A percentile compares a stretch with the other conserved stretches of the same genome.
Evolutionary conservation across 2,797 vertebrate genomes (phyloP).

Genomic region (Ctenopoma kingsleyae): DNA sequence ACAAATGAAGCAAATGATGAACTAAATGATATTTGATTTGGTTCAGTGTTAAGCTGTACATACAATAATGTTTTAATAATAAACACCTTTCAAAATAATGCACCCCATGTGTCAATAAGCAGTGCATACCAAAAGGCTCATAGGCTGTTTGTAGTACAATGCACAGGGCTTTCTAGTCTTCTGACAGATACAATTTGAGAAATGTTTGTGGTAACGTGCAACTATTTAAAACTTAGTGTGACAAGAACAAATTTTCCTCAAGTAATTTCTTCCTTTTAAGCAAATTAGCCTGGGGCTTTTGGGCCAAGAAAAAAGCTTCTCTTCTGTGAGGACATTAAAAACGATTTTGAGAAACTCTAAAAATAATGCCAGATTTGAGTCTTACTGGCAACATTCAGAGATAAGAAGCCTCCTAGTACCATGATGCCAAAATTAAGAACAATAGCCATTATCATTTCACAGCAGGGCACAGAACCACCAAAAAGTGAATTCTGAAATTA

Average conservation of each 20-base stretch:
- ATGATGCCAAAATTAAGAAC: constrained; percentile 48
- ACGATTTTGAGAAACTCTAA: constrained; percentile 32
- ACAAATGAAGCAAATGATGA: constrained; percentile 3
- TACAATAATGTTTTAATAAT: background rate
- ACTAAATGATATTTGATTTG: background rate
- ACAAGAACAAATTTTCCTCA: constrained; percentile 14
- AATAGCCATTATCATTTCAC: constrained; percentile 38
- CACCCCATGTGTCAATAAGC: constrained; percentile 1
- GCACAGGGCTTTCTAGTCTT: background rate
- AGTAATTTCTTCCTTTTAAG: constrained; percentile 39
- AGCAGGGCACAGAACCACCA: constrained; percentile 17
- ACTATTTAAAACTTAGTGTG: constrained; percentile 7
- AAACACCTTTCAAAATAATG: background rate
- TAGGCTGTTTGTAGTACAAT: background rate
- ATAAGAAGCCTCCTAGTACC: constrained; percentile 33
- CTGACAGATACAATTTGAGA: constrained; percentile 1
- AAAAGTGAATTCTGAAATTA: constrained; percentile 10
- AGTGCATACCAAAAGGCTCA: background rate
- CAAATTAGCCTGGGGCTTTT: constrained; percentile 33
- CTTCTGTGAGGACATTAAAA: constrained; percentile 32
- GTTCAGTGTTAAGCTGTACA: background rate
- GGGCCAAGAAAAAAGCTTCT: constrained; percentile 26
- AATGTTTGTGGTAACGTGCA: background rate
- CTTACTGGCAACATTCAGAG: constrained; percentile 42
- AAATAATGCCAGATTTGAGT: constrained; percentile 46